Conservation (phyloP, 2,113 vertebrate genomes). For the Tragelaphus buxtoni region DNA sequence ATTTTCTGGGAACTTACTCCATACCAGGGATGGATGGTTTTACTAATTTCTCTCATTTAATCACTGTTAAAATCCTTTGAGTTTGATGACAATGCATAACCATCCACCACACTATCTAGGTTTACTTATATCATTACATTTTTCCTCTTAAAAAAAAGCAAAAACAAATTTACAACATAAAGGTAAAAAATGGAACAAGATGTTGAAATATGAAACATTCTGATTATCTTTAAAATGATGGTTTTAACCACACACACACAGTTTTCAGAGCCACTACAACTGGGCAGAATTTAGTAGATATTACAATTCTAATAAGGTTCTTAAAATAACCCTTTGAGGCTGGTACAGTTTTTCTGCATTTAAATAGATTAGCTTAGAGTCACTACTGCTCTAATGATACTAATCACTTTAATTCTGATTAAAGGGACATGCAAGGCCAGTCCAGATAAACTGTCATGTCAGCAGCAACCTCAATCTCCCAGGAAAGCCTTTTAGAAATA, state of each 20-base stretch:
- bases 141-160: background rate
- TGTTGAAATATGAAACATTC: background rate
- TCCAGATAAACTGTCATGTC: conserved; percentile 21
- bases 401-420: conserved; percentile 60
- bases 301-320: background rate
- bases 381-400: conserved; percentile 31
- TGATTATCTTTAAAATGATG: background rate
- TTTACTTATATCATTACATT: background rate
- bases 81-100: background rate
- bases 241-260: background rate
- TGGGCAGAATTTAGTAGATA: background rate
- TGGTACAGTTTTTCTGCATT: background rate
- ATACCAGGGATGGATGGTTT: background rate
- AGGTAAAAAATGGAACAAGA: background rate
- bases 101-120: background rate
- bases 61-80: background rate
- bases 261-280: background rate
- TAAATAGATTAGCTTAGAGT: conserved; percentile 43
- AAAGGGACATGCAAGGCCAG: conserved; percentile 31
- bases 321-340: background rate
- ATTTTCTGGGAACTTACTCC: background rate
- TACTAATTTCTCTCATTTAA: background rate
- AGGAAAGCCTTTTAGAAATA: conserved; percentile 7
- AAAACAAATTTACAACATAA: conserved; percentile 9
- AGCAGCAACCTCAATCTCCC: background rate